Evolutionary conservation across 2,797 vertebrate species (phyloP), one percentile per base, ranked within the genome.

Genomic region (Enteromius trimaculatus): DNA sequence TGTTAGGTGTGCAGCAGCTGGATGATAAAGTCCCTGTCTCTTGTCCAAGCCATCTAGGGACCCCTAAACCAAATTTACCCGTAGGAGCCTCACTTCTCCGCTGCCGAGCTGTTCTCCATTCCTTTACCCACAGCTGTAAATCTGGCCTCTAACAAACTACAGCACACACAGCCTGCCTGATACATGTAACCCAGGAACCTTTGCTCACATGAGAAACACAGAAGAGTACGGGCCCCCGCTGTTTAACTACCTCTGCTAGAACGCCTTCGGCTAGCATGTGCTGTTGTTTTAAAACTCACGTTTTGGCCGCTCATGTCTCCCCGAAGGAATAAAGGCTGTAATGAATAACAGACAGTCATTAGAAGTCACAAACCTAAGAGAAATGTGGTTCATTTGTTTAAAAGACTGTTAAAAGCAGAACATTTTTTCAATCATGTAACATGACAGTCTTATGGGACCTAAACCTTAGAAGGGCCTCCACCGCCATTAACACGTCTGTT

Each of bases 41-140:
- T 37, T 49, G 66, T 78, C 75, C 42, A 60, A 71, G 66, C 29
- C 75, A 84, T 60, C 79, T 9, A 60, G 85, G 82, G 75, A 84
- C 74, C 72, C 68, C 82, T 86, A 86, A 86, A 86, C 69, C 60
- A 60, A 80, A 74, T 79, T 65, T 76, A 75, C 72, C 84, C 74
- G 29, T 31, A 77, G 51, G 78, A 69, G 72, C 53, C 53, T 77
- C 71, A 51, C 79, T 29, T 64, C 72, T 49, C 39, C 9, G 31
- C 79, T 81, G 53, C 39, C 31, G 31, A 39, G 65, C 79, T 81
- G 71, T 42, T 81, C 79, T 81, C 75, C 39, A n/a, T 83, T 83
- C 65, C 65, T 83, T 39, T 64, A 70, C 66, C 42, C 82, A 77
- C 55, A 71, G 75, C 29, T n/a, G 29, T 83, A 83, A 83, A 83